Conservation (phyloP, 2,113 vertebrate species). For the Laticauda laticaudata region DNA sequence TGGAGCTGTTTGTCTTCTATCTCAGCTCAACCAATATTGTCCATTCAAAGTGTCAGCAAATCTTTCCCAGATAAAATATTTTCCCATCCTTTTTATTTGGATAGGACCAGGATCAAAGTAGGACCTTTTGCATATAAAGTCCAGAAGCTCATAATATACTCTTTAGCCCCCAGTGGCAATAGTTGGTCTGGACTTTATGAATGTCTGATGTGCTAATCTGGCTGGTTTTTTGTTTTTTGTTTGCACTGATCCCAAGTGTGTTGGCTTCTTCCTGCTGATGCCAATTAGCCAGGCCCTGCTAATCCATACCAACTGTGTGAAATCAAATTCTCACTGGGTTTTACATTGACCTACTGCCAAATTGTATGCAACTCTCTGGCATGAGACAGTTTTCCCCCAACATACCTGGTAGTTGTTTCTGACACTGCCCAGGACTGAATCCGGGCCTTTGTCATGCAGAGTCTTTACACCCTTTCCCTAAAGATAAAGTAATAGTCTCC, state of each 20-base stretch:
- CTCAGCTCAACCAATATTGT: neutral
- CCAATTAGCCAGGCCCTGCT: slow-evolving; percentile 26
- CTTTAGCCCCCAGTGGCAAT: neutral
- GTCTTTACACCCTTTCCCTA: neutral
- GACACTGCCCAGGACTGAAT: neutral
- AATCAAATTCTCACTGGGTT: neutral
- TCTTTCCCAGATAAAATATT: neutral
- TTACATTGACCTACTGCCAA: neutral
- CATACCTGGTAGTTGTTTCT: neutral
- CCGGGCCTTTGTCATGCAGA: neutral
- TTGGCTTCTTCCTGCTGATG: slow-evolving; percentile 13
- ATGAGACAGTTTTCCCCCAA: neutral
- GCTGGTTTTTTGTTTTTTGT: neutral
- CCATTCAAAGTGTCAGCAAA: neutral
- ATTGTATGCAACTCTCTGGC: neutral
- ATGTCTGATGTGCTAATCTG: slow-evolving; percentile 13
- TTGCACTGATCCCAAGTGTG: slow-evolving; percentile 9
- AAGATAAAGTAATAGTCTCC: neutral
- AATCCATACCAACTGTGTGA: slow-evolving; percentile 1
- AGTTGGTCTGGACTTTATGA: neutral
- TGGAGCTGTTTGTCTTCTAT: neutral
- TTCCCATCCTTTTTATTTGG: neutral
- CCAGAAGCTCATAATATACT: neutral
- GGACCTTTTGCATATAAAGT: neutral
- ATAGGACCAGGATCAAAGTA: neutral